Percentiles rank a stretch among this genome's conserved stretches.
Conservation (phyloP, 2,888 invertebrate species). For the Pseudococcus longispinus region DNA sequence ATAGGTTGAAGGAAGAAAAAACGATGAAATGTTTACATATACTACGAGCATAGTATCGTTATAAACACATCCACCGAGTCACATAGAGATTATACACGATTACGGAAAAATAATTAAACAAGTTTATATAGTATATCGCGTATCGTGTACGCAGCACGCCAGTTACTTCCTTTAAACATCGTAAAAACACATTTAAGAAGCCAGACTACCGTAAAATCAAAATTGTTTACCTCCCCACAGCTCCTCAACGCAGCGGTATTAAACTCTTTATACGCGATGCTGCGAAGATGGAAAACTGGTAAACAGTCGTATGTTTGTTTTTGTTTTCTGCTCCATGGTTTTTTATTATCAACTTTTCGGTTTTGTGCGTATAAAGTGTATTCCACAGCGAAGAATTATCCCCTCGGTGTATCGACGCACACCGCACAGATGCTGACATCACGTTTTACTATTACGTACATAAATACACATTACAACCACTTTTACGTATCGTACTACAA, state of each 20-base stretch:
- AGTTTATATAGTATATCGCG: neutral
- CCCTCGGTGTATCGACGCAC: neutral
- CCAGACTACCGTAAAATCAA: constrained; percentile 51
- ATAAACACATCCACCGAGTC: neutral
- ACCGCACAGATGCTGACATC: neutral
- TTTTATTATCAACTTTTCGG: constrained; percentile 28
- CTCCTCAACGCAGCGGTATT: neutral
- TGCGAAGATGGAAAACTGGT: constrained; percentile 36
- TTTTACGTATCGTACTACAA: neutral
- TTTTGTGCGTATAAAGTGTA: constrained; percentile 1
- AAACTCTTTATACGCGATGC: neutral
- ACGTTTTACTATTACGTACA: neutral
- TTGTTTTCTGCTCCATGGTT: constrained; percentile 45
- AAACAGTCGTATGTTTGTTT: constrained; percentile 48
- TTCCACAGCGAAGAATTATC: neutral
- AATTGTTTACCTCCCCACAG: constrained; percentile 43
- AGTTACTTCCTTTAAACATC: constrained; percentile 27
- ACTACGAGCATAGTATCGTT: neutral
- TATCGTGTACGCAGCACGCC: constrained; percentile 6
- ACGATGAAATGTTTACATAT: neutral
- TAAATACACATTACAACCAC: neutral
- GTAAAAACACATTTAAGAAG: constrained; percentile 40
- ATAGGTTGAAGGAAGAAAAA: neutral
- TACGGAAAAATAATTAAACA: constrained; percentile 26
- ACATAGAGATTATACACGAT: neutral